These are phyloP conservation scores for Calosoma granatense DNA, from an alignment of 1,140 invertebrate genomes.

Conservation along the genomic window DNA sequence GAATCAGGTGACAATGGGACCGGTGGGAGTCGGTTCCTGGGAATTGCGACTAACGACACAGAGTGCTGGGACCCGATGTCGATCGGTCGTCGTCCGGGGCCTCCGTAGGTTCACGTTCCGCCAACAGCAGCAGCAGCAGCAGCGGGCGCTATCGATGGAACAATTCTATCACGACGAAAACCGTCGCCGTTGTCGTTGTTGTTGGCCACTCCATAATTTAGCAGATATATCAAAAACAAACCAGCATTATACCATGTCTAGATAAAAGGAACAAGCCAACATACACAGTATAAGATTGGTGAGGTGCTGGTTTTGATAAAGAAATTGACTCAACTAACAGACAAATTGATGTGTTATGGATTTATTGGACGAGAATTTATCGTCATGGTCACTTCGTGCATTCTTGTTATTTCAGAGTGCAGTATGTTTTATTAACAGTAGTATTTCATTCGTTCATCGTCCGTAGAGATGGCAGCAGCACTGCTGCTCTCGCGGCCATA, in stretches of 20 bases:
- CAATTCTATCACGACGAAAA: no score
- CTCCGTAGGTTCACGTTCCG: background rate
- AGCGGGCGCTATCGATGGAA: no score
- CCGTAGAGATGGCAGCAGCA: no score
- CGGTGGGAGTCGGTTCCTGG: background rate
- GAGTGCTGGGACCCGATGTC: background rate
- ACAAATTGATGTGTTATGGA: background rate
- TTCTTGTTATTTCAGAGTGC: no score
- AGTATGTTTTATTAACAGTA: no score
- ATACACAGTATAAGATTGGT: no score
- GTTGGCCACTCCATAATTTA: background rate
- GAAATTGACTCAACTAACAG: background rate
- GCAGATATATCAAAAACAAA: background rate
- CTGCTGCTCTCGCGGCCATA: no score
- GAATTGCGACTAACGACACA: background rate
- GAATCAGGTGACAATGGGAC: background rate
- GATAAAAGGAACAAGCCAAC: background rate
- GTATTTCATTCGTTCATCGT: no score
- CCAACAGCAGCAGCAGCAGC: no score
- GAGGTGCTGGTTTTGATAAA: background rate
- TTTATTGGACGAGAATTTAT: background rate
- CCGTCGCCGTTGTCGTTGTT: no score
- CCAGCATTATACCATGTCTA: background rate
- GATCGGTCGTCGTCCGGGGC: background rate
- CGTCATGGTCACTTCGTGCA: no score